These are phyloP conservation scores for Pegoplata infirma DNA, from an alignment of 2,888 invertebrate genomes.

Conservation along the genomic window DNA sequence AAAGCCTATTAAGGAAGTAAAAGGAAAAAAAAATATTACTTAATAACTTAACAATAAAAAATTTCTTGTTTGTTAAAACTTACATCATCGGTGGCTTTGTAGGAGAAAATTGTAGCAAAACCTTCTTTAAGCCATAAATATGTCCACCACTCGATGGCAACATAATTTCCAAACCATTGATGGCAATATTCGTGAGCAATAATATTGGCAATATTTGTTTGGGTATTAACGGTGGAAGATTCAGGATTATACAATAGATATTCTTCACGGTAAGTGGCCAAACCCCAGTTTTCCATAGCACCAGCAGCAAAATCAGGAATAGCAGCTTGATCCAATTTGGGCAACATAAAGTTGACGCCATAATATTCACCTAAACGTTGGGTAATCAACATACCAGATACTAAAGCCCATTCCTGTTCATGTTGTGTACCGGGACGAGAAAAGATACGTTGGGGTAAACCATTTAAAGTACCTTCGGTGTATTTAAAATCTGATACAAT, in stretches of 20 bases:
- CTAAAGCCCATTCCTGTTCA: slow-evolving; percentile 83
- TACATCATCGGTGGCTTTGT: slow-evolving; percentile 71
- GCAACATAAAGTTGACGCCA: slow-evolving; percentile 84
- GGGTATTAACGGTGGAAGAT: slow-evolving; percentile 70
- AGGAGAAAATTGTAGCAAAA: slow-evolving; percentile 78
- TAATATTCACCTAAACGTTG: slow-evolving; percentile 85
- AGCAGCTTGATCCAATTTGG: slow-evolving; percentile 92
- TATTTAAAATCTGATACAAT: slow-evolving; percentile 82
- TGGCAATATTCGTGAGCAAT: slow-evolving; percentile 83
- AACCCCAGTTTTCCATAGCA: slow-evolving; percentile 97
- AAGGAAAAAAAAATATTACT: background rate
- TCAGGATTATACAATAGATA: slow-evolving; percentile 71
- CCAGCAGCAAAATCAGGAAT: slow-evolving; percentile 90
- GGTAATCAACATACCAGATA: slow-evolving; percentile 85
- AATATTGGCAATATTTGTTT: slow-evolving; percentile 79
- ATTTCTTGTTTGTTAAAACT: no score
- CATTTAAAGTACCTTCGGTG: slow-evolving; percentile 67
- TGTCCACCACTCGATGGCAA: slow-evolving; percentile 85
- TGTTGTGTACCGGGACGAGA: slow-evolving; percentile 71
- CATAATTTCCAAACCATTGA: slow-evolving; percentile 89
- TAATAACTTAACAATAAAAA: background rate
- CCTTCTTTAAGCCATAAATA: slow-evolving; percentile 87
- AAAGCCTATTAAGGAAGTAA: slow-evolving; percentile 77
- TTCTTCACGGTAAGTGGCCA: slow-evolving; percentile 82
- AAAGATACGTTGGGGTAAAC: slow-evolving; percentile 71